Conservation (phyloP, 2,888 invertebrate genomes). For the Mythimna lalbum region DNA sequence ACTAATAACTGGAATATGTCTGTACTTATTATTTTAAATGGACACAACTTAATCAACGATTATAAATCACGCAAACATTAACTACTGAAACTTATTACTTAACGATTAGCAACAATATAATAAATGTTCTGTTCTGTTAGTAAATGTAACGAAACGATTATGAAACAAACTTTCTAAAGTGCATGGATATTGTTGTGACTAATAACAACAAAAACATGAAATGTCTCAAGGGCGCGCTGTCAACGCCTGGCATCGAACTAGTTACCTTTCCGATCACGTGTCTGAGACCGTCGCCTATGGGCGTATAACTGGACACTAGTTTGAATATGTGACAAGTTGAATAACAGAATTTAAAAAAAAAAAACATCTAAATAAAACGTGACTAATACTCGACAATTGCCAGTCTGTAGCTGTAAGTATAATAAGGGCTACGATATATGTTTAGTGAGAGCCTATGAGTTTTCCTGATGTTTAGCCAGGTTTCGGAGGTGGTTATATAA, state of each 20-base stretch:
- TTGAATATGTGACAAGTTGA: background rate
- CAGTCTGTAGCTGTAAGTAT: no score
- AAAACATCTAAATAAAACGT: no score
- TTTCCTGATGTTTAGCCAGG: no score
- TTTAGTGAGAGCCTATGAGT: no score
- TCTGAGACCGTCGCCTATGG: background rate
- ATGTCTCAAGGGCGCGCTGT: conserved; percentile 43
- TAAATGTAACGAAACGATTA: conserved; percentile 4
- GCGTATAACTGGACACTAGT: conserved; percentile 8
- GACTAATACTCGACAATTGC: no score
- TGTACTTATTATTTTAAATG: background rate
- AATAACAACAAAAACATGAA: conserved; percentile 35
- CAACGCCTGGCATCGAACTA: conserved; percentile 12
- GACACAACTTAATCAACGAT: background rate
- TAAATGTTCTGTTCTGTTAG: background rate
- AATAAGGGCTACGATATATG: no score
- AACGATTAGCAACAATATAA: background rate
- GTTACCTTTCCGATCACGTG: conserved; percentile 47
- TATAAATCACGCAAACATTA: conserved; percentile 1
- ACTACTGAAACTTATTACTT: background rate
- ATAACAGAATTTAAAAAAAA: conserved; percentile 1
- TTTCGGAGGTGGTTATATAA: no score
- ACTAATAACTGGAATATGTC: background rate
- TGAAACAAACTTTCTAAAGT: conserved; percentile 44
- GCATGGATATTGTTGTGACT: conserved; percentile 15